Evolutionary conservation across 2,888 invertebrate genomes (phyloP).

Genomic region (Microchrysa polita): DNA sequence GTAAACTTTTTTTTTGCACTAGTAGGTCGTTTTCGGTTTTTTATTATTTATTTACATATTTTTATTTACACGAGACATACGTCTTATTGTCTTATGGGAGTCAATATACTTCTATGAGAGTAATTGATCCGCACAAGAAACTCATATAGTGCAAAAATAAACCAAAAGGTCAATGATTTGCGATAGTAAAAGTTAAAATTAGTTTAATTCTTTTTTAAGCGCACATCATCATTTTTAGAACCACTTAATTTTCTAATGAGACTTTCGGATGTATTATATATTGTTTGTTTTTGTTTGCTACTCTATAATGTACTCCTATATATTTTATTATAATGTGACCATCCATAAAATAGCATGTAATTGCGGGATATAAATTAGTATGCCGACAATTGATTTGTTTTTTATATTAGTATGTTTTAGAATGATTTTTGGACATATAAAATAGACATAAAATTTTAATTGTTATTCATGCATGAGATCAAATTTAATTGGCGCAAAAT

Average conservation of each 20-base stretch:
- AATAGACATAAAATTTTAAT: slow-evolving; percentile 17
- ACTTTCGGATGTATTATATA: neutral
- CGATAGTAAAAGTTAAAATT: slow-evolving; percentile 7
- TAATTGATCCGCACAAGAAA: slow-evolving; percentile 14
- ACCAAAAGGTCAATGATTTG: neutral
- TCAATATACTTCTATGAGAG: slow-evolving; percentile 1
- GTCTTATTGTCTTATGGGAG: neutral
- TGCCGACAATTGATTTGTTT: slow-evolving; percentile 3
- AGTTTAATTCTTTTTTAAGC: neutral
- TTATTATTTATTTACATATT: slow-evolving; percentile 13
- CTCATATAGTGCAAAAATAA: neutral
- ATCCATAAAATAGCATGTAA: neutral
- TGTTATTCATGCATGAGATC: slow-evolving; percentile 3
- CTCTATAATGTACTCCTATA: too few species aligned
- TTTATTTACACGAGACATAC: neutral
- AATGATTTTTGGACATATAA: slow-evolving; percentile 16
- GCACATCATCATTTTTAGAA: slow-evolving; percentile 16
- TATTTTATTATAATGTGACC: neutral
- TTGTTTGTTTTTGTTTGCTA: neutral
- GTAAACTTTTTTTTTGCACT: too few species aligned
- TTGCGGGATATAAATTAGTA: neutral
- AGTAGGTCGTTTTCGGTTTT: too few species aligned
- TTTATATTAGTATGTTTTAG: slow-evolving; percentile 15
- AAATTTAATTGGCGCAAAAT: neutral
- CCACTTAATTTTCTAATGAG: slow-evolving; percentile 26